These are phyloP conservation scores for Trachemys scripta DNA, from an alignment of 2,113 vertebrate genomes.

Conservation along the genomic window DNA sequence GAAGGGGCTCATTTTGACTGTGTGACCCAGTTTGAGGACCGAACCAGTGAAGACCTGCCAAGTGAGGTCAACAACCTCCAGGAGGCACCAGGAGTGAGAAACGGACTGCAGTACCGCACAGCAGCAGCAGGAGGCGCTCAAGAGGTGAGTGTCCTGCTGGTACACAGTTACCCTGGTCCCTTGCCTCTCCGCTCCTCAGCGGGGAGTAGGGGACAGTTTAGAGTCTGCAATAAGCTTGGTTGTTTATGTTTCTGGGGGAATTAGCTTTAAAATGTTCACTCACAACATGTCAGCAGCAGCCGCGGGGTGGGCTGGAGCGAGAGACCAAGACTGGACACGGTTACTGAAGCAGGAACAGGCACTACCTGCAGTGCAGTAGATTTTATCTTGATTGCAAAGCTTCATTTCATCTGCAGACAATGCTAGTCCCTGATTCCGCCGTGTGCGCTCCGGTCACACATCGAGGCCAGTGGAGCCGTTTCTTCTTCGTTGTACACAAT, in stretches of 20 bases:
- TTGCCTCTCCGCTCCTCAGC: background rate
- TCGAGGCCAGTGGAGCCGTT: background rate
- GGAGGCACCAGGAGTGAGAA: background rate
- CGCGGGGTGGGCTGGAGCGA: too few relatives aligned
- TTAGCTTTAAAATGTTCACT: background rate
- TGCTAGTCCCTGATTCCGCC: background rate
- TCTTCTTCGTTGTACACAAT: slow-evolving; percentile 87
- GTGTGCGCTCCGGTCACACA: background rate
- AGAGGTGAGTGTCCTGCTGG: too few relatives aligned
- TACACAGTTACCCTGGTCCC: background rate
- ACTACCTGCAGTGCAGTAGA: background rate
- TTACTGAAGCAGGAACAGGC: background rate
- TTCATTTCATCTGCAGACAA: background rate
- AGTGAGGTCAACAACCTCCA: background rate
- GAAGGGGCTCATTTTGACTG: background rate
- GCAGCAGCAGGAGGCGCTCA: background rate
- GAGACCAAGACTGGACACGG: background rate
- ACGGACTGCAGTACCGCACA: background rate
- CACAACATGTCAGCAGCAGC: too few relatives aligned
- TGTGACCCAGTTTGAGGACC: background rate
- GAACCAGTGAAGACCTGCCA: background rate
- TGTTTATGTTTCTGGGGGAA: background rate
- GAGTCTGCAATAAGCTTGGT: background rate
- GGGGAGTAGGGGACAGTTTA: background rate
- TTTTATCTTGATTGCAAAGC: background rate